phyloP scores from a whole-genome alignment of 2,888 invertebrate species.

The Scaptomyza polygonia region DNA sequence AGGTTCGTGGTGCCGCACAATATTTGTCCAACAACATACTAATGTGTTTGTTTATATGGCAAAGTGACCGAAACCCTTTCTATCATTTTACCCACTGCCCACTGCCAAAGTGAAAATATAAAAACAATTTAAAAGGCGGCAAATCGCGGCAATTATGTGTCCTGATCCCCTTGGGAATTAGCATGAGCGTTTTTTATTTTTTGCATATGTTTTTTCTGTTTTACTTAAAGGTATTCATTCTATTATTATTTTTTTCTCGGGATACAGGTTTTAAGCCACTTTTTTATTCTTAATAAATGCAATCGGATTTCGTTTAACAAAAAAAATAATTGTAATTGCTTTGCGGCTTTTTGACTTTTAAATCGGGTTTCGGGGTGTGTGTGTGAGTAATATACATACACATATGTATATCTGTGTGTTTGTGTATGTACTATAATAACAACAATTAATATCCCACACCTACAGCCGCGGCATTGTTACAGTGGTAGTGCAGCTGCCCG shows the following conservation, averaged over 20 bases:
- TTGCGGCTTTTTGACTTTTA: constrained; percentile 48
- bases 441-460: not conserved
- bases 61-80: constrained; percentile 37
- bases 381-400: constrained; percentile 4
- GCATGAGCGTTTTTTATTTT: constrained; percentile 30
- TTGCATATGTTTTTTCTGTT: constrained; percentile 1
- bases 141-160: constrained; percentile 75
- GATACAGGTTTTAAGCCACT: constrained; percentile 8
- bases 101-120: constrained; percentile 41
- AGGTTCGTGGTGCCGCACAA: constrained; percentile 31
- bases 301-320: constrained; percentile 47
- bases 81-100: not conserved
- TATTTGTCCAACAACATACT: constrained; percentile 70
- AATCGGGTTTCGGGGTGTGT: constrained; percentile 44
- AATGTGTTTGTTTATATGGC: constrained; percentile 74
- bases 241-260: constrained; percentile 9
- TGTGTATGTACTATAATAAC: not conserved
- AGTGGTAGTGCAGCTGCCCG: constrained; percentile 3
- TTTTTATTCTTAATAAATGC: constrained; percentile 17
- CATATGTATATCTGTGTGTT: too few relatives aligned
- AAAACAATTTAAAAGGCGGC: constrained; percentile 72
- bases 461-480: not conserved
- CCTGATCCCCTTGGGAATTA: constrained; percentile 52
- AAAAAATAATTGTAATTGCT: constrained; percentile 49
- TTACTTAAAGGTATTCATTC: constrained; percentile 6